Conservation (phyloP, 2,797 vertebrate genomes). For the Lycodopsis pacificus region DNA sequence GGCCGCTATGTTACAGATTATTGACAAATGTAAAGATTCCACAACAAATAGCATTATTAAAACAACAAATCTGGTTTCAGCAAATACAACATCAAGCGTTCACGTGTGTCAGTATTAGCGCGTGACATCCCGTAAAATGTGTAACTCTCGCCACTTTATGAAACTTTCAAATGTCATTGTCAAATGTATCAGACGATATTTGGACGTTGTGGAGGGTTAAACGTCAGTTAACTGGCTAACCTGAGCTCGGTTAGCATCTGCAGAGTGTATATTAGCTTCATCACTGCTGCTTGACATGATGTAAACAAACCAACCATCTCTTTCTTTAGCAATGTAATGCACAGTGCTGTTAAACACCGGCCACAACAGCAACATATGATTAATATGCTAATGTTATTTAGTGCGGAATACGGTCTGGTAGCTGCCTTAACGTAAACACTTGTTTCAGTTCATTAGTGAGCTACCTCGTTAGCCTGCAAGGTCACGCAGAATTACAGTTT, state of each 20-base stretch:
- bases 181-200: not conserved
- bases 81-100: not conserved
- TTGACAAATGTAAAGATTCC: not conserved
- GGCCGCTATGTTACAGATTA: rapidly evolving
- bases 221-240: not conserved
- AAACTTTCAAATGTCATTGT: rapidly evolving
- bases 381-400: not conserved
- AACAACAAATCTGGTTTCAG: not conserved
- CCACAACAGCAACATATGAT: rapidly evolving
- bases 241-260: slow-evolving; percentile 23
- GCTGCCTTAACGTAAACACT: not conserved
- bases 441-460: slow-evolving; percentile 26
- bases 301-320: slow-evolving; percentile 53
- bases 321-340: not conserved
- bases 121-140: not conserved
- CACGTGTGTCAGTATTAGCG: slow-evolving; percentile 14
- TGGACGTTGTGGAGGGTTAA: not conserved
- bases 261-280: slow-evolving; percentile 18
- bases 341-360: not conserved
- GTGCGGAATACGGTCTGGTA: not conserved
- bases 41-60: not conserved
- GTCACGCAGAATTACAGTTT: slow-evolving; percentile 64
- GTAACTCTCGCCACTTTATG: not conserved
- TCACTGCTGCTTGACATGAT: slow-evolving; percentile 25
- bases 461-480: slow-evolving; percentile 67